Evolutionary conservation across 2,113 vertebrate species (phyloP).

Genomic region (Crocuta crocuta): DNA sequence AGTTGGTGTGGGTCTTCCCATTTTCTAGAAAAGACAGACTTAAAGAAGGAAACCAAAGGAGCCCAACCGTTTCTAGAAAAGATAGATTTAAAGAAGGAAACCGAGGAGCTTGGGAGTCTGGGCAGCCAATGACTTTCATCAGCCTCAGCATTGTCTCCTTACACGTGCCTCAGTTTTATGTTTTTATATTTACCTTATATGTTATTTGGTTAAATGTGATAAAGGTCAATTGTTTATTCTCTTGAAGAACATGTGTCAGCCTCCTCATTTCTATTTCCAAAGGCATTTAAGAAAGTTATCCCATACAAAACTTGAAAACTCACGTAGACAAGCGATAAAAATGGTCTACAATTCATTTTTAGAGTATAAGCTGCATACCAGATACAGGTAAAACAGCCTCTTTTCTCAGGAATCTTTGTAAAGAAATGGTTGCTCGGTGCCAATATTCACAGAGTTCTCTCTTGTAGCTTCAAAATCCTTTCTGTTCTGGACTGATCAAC

Average conservation of each 20-base stretch:
- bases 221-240: not conserved
- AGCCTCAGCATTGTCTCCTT: not conserved
- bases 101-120: not conserved
- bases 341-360: not conserved
- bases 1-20: not conserved
- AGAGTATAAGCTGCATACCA: not conserved
- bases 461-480: slow-evolving; percentile 16
- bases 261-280: slow-evolving; percentile 23
- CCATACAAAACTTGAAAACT: not conserved
- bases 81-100: not conserved
- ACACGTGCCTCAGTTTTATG: not conserved
- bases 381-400: not conserved
- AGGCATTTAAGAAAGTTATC: not conserved
- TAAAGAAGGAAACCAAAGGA: not conserved
- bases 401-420: not conserved
- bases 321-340: not conserved
- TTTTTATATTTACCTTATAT: not conserved
- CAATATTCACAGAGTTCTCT: not conserved
- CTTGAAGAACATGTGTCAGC: not conserved
- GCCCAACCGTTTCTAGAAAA: not conserved
- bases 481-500: not conserved
- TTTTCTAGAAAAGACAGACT: slow-evolving; percentile 35
- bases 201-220: not conserved
- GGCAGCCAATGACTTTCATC: not conserved
- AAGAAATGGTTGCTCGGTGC: not conserved